Conservation (phyloP, 2,113 vertebrate genomes). For the Oreotrochilus melanogaster region DNA sequence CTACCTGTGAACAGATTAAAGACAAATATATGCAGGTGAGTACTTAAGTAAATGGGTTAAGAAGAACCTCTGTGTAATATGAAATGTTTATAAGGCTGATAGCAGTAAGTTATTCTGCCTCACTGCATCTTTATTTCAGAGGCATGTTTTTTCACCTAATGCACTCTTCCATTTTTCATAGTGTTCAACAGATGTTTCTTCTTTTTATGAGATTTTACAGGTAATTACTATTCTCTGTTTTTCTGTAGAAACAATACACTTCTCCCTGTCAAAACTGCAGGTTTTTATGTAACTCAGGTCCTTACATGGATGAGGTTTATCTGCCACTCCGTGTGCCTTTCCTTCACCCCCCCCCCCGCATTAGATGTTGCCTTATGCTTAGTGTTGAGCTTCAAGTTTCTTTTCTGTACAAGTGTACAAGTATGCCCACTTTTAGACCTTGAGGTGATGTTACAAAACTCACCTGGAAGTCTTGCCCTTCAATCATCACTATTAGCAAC, state of each 20-base stretch:
- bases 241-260: neutral
- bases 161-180: neutral
- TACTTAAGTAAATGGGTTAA: neutral
- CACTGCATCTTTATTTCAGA: neutral
- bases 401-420: neutral
- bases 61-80: neutral
- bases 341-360: neutral
- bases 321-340: neutral
- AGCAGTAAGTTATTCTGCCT: neutral
- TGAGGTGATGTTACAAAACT: neutral
- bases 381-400: neutral
- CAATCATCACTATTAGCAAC: neutral
- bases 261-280: neutral
- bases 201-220: neutral
- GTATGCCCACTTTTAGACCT: neutral
- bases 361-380: neutral
- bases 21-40: slow-evolving; percentile 99
- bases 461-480: neutral
- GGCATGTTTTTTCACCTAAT: neutral
- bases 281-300: neutral
- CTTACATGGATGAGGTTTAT: neutral
- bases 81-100: neutral
- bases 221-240: neutral
- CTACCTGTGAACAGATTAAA: slow-evolving; percentile 99
- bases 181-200: neutral